Evolutionary conservation across 2,113 vertebrate species (phyloP), one percentile per base, ranked within the genome.

Genomic region (Fukomys damarensis): DNA sequence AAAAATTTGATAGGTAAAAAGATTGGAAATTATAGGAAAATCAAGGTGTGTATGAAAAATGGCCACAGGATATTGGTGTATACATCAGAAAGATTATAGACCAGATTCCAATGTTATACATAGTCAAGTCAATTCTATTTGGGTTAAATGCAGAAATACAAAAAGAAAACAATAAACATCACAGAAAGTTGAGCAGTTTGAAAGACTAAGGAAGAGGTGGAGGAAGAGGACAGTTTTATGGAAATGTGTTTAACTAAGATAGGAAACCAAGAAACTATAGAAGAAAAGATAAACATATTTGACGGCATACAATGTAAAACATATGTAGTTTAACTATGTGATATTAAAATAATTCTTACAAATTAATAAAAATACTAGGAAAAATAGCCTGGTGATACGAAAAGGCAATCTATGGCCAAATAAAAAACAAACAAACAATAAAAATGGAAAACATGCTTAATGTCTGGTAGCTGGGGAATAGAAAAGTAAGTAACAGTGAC

Each of bases 301-400:
- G 65, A 86, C 35, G 81, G 41, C 9, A 86, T 5, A 30, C 17
- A 58, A 49, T 38, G 81, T 80, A 56, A 94, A 94, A 88, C 83
- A 30, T 24, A 30, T 63, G 12, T 84, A 63, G 70, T 83, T 84
- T 2, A n/a, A 8, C 22, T 54, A 24, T 3, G 2, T 59, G 52
- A 61, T 54, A 84, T n/a, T 84, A 43, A 86, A 94, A 86, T 26
- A 63, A 7, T 56, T 95, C 28, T 83, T 83, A 79, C 2, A 94
- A 43, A 77, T 49, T 56, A 94, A 28, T 76, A 52, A 58, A 54
- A 85, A 46, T 72, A 41, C 52, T 54, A 35, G 7, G 14, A n/a
- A 93, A 96, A 86, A 72, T 56, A 85, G 38, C 46, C 58, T 61
- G 22, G 12, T 38, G 32, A 19, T 63, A n/a, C 49, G 28, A 94